Conservation (phyloP, 2,113 vertebrate species). For the Corythornis vintsioides region DNA sequence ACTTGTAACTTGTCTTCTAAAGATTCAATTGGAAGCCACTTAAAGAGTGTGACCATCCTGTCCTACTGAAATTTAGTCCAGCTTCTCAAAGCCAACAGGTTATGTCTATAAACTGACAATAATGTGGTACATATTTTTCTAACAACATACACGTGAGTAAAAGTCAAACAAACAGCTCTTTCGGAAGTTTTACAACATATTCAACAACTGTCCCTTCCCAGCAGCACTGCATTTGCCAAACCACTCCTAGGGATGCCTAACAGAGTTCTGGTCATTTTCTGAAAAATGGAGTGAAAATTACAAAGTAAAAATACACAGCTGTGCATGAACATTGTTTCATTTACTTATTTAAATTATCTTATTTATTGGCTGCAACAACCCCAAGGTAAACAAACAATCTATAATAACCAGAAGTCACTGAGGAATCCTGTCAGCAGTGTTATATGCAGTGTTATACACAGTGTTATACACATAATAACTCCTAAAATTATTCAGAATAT, state of each 20-base stretch:
- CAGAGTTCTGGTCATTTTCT: background rate
- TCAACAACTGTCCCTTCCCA: background rate
- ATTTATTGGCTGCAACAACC: background rate
- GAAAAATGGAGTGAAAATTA: background rate
- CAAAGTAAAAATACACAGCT: background rate
- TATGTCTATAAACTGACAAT: background rate
- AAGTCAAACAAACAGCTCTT: background rate
- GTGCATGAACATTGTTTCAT: background rate
- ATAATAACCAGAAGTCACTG: background rate
- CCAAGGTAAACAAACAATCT: background rate
- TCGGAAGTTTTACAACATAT: background rate
- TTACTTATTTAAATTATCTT: background rate
- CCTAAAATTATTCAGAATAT: background rate
- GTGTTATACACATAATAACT: background rate
- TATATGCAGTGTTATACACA: too few species aligned
- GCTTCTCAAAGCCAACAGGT: background rate
- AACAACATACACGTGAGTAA: background rate
- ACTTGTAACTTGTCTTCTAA: background rate
- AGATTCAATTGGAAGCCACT: background rate
- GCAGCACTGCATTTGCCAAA: background rate
- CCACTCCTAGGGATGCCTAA: fast-evolving
- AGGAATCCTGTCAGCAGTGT: background rate
- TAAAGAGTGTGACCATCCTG: background rate
- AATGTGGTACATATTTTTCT: background rate
- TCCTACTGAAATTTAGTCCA: background rate